Percentiles rank a stretch among this genome's conserved stretches.
These are phyloP conservation scores for Trissolcus basalis DNA, from an alignment of 1,140 invertebrate species.

Conservation along the genomic window DNA sequence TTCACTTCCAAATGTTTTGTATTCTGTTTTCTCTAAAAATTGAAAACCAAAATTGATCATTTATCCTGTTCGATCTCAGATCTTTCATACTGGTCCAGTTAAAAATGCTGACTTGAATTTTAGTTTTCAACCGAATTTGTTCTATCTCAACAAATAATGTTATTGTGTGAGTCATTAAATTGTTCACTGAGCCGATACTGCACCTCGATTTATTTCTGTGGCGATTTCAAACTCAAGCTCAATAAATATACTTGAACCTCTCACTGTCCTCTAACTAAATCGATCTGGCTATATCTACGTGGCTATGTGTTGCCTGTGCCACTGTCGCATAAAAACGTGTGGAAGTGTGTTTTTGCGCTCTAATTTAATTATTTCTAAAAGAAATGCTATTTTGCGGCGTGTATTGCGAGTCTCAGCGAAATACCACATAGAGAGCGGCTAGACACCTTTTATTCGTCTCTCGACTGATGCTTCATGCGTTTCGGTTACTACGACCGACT, in stretches of 20 bases:
- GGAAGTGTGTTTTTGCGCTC: slow-evolving; percentile 57
- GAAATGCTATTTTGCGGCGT: slow-evolving; percentile 54
- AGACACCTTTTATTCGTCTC: neutral
- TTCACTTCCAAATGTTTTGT: no score
- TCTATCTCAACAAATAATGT: slow-evolving; percentile 15
- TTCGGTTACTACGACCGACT: slow-evolving; percentile 27
- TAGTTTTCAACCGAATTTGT: no score
- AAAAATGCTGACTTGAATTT: no score
- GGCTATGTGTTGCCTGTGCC: slow-evolving; percentile 58
- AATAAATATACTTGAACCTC: slow-evolving; percentile 53
- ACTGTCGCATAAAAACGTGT: slow-evolving; percentile 58
- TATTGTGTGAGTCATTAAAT: slow-evolving; percentile 38
- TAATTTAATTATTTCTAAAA: slow-evolving; percentile 58
- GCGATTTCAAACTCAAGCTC: slow-evolving; percentile 50
- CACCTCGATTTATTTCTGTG: slow-evolving; percentile 56
- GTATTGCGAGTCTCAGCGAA: slow-evolving; percentile 51
- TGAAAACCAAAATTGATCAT: neutral
- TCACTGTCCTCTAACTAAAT: slow-evolving; percentile 50
- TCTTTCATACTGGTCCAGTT: no score
- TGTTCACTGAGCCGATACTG: slow-evolving; percentile 48
- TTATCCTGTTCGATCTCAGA: no score
- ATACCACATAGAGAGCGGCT: neutral
- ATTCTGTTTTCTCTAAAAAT: no score
- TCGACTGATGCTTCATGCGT: slow-evolving; percentile 16
- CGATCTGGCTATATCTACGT: slow-evolving; percentile 56